These are phyloP conservation scores for Syngnathoides biaculeatus DNA, from an alignment of 2,113 vertebrate genomes.

Conservation along the genomic window DNA sequence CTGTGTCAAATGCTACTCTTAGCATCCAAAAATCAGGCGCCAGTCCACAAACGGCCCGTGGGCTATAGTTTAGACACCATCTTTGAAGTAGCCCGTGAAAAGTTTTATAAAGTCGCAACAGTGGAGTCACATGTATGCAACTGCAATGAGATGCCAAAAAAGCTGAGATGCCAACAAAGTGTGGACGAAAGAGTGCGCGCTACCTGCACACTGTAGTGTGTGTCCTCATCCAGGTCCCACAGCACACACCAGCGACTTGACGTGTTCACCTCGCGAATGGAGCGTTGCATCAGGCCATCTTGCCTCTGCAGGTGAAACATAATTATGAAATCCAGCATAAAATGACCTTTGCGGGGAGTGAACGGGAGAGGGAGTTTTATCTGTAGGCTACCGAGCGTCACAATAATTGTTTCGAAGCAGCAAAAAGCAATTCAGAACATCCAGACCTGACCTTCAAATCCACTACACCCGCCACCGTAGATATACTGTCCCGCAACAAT, in stretches of 20 bases:
- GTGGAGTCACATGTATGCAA: not conserved
- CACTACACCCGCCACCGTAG: not conserved
- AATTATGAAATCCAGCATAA: not conserved
- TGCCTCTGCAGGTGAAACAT: conserved; percentile 75
- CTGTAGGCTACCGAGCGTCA: conserved; percentile 22
- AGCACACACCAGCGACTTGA: conserved; percentile 89
- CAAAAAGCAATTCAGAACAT: conserved; percentile 1
- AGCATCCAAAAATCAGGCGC: too few species aligned
- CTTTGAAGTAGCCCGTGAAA: conserved; percentile 16
- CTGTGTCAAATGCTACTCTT: too few species aligned
- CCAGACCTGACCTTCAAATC: not conserved
- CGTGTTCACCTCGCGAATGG: conserved; percentile 95
- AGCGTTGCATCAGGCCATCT: conserved; percentile 90
- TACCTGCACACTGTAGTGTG: conserved; percentile 88
- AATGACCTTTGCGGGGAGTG: not conserved
- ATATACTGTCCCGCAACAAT: not conserved
- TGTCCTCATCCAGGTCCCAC: conserved; percentile 93
- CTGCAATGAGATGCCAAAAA: too few species aligned
- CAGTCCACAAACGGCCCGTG: not conserved
- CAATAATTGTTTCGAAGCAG: conserved; percentile 16
- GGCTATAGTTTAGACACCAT: too few species aligned
- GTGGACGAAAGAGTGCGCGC: not conserved
- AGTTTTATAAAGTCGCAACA: conserved; percentile 7
- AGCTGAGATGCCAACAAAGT: not conserved
- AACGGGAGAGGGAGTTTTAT: conserved; percentile 10